Evolutionary conservation across 2,113 vertebrate species (phyloP).

Genomic region (Mola mola): DNA sequence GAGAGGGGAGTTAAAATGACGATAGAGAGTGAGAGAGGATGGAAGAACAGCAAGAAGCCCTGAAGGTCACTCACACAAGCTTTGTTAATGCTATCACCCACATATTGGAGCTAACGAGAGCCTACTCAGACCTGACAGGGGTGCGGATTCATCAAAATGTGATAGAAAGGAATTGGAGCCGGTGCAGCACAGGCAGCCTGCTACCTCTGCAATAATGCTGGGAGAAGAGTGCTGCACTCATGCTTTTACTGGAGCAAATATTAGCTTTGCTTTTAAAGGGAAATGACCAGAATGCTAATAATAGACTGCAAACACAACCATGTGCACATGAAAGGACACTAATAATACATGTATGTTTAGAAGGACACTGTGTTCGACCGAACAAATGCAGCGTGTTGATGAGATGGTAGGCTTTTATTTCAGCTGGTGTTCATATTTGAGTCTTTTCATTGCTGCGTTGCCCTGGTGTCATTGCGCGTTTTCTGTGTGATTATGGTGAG

Average conservation of each 20-base stretch:
- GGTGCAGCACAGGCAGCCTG: constrained; percentile 9
- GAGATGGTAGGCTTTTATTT: no score
- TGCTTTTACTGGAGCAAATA: no score
- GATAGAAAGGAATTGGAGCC: constrained; percentile 14
- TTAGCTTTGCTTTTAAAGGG: constrained; percentile 23
- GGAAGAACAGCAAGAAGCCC: neutral
- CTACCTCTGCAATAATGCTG: constrained; percentile 10
- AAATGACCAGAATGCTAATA: constrained; percentile 20
- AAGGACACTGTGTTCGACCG: neutral
- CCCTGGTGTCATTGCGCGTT: no score
- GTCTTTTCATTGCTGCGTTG: no score
- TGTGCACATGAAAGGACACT: neutral
- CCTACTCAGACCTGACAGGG: constrained; percentile 34
- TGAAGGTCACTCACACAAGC: constrained; percentile 53
- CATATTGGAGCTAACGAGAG: constrained; percentile 2
- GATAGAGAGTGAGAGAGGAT: constrained; percentile 45
- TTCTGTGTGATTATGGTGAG: constrained; percentile 7
- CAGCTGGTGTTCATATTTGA: no score
- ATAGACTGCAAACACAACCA: neutral
- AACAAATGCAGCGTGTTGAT: neutral
- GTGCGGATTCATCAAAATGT: constrained; percentile 55
- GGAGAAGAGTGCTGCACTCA: no score
- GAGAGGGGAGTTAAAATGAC: constrained; percentile 36
- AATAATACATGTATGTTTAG: neutral
- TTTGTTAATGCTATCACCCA: constrained; percentile 12